A percentile compares a stretch with the other conserved stretches of the same genome.
phyloP scores from a whole-genome alignment of 2,113 vertebrate species.

The Promerops cafer region DNA sequence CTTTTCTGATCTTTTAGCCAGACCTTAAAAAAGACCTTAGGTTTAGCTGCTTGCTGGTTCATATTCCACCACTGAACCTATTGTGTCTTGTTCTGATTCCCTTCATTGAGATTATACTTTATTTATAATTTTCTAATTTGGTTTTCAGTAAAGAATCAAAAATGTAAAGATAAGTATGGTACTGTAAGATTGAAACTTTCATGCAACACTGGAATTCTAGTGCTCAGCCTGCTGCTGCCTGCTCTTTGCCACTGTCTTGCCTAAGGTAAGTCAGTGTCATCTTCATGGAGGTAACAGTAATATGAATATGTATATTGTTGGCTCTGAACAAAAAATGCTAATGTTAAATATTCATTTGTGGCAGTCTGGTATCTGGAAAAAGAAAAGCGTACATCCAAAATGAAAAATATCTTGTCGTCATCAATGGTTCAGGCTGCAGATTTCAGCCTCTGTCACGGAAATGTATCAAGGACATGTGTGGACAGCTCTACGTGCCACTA shows the following conservation, averaged over 20 bases:
- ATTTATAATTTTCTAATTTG: not conserved
- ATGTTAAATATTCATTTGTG: not conserved
- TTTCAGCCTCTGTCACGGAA: not conserved
- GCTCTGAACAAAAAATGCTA: not conserved
- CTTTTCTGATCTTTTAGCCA: not conserved
- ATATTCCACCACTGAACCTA: not conserved
- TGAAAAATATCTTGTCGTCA: not conserved
- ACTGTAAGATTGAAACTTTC: not conserved
- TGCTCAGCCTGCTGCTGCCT: not conserved
- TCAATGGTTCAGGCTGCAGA: not conserved
- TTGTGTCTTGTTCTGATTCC: not conserved
- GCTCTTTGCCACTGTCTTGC: not conserved
- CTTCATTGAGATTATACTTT: not conserved
- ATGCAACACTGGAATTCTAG: rapidly evolving
- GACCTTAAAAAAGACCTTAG: not conserved
- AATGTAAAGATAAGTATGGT: not conserved
- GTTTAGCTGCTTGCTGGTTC: not conserved
- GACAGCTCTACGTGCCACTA: not conserved
- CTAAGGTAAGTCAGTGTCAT: not conserved
- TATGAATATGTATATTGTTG: not conserved
- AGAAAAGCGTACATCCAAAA: not conserved
- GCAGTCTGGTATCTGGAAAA: not conserved
- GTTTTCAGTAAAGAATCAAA: not conserved
- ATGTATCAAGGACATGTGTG: not conserved
- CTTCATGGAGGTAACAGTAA: not conserved